These are phyloP conservation scores for Hyphantria cunea DNA, from an alignment of 1,140 invertebrate genomes.

Conservation along the genomic window DNA sequence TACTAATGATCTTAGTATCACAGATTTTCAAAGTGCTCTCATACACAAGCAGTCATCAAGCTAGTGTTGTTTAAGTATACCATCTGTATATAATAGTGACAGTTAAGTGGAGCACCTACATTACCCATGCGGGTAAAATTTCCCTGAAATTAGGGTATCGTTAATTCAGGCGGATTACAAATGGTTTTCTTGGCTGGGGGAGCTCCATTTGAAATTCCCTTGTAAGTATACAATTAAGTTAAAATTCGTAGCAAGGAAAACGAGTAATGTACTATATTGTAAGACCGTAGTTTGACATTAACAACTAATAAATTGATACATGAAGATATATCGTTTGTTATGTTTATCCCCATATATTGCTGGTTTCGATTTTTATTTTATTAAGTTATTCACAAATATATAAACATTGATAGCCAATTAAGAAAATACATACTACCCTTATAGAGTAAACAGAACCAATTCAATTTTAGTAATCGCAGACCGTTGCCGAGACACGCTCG, in stretches of 20 bases:
- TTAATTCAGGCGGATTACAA: background rate
- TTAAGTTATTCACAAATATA: too few relatives aligned
- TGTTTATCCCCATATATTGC: too few relatives aligned
- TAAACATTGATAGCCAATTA: too few relatives aligned
- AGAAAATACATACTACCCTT: too few relatives aligned
- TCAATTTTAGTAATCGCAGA: too few relatives aligned
- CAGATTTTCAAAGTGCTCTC: slow-evolving; percentile 9
- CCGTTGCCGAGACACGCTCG: too few relatives aligned
- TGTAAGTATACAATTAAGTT: background rate
- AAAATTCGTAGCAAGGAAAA: background rate
- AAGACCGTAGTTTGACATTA: background rate
- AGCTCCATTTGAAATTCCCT: slow-evolving; percentile 3
- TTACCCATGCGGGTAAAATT: slow-evolving; percentile 4
- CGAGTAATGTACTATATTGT: background rate
- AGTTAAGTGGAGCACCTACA: slow-evolving; percentile 9
- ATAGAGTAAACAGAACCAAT: too few relatives aligned
- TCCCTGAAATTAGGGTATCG: background rate
- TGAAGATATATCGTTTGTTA: too few relatives aligned
- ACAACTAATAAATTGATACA: too few relatives aligned
- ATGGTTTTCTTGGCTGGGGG: slow-evolving; percentile 2
- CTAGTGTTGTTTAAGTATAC: slow-evolving; percentile 16
- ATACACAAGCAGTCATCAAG: slow-evolving; percentile 22
- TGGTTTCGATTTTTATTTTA: too few relatives aligned
- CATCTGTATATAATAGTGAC: slow-evolving; percentile 22
- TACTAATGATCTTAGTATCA: slow-evolving; percentile 10